Conservation (phyloP, 2,797 vertebrate genomes). For the Phoxinus dragarum region DNA sequence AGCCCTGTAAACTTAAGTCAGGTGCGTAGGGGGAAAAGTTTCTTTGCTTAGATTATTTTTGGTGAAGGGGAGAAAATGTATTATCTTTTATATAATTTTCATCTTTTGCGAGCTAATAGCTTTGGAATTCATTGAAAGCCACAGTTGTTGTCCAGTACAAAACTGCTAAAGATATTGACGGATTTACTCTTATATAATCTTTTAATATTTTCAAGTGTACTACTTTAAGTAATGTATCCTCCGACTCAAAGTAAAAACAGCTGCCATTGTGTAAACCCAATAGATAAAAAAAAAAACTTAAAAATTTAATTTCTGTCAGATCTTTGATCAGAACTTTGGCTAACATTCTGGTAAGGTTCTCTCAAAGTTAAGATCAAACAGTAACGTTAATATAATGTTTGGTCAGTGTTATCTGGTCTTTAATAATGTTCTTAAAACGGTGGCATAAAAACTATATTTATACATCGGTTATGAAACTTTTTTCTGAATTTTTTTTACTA, state of each 20-base stretch:
- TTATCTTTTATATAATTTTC: background rate
- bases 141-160: background rate
- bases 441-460: background rate
- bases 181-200: background rate
- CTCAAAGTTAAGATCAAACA: background rate
- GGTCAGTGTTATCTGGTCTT: background rate
- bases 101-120: background rate
- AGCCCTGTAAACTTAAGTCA: too few relatives aligned
- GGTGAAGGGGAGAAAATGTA: background rate
- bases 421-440: background rate
- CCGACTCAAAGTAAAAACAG: background rate
- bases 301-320: background rate
- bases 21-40: background rate
- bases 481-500: background rate
- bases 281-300: background rate
- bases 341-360: background rate
- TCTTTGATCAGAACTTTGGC: background rate
- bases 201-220: background rate
- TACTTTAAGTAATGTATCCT: background rate
- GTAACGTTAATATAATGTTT: background rate
- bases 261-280: slow-evolving; percentile 1
- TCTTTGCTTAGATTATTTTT: background rate
- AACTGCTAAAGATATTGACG: background rate
- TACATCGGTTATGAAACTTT: background rate
- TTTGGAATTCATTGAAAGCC: background rate